Evolutionary conservation across 2,113 vertebrate species (phyloP), one percentile per base, ranked within the genome.

Genomic region (Cettia cetti): DNA sequence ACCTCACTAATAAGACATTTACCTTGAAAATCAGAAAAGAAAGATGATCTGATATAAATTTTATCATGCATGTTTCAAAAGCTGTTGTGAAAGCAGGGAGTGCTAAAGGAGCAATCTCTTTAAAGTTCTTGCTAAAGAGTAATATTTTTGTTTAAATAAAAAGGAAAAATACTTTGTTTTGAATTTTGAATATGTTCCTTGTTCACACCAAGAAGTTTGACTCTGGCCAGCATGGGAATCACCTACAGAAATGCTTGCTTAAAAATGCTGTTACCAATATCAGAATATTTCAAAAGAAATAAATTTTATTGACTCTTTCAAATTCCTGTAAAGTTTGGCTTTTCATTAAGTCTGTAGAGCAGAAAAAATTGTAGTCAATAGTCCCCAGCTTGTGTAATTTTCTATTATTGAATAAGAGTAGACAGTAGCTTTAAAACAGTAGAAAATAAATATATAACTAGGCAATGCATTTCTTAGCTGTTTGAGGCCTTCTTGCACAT

Each of bases 401-500:
- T 65, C 28, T 57, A 13, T 82, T 40, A 26, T 44, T 75, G 45
- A 89, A 27, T 52, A 68, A 52, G 23, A 71, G 17, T 31, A 71
- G 52, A 82, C 35, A 75, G 57, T 49, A 85, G 81, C 28, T 89
- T 91, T 89, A 75, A 82, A 86, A 50, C 26, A 81, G 54, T 15
- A 82, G 28, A 75, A 94, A 89, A 82, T 74, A 83, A 77, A 91
- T 72, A 80, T 66, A 59, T 56, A 83, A 87, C 18, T 21, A 85
- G 26, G 49, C 65, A 64, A 68, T 82, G 65, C 44, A 82, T 84
- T 95, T 90, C 90, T 93, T 82, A 91, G 93, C 91, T 85, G 45
- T 89, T 91, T 94, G 57, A 91, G 84, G 66, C 78, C 74, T 90
- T 85, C 71, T 92, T 95, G 45, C 91, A 85, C 89, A 80, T 91